phyloP scores from a whole-genome alignment of 1,140 invertebrate species.

The Rhizoglyphus robini region DNA sequence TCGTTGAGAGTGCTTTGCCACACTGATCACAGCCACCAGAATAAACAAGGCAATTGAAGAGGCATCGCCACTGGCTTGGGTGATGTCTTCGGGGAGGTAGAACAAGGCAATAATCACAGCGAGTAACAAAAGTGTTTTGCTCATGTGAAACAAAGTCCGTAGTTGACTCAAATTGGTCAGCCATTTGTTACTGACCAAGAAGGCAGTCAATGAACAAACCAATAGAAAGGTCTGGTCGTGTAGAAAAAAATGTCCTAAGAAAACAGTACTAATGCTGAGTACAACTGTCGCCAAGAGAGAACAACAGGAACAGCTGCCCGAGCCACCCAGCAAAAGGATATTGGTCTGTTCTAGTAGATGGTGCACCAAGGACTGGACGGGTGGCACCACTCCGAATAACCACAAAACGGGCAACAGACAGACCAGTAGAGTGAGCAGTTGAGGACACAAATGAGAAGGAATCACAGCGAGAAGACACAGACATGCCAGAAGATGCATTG shows the following conservation, averaged over 20 bases:
- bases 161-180: neutral
- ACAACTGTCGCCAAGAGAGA: constrained; percentile 27
- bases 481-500: constrained; percentile 29
- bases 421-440: neutral
- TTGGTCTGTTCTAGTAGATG: constrained; percentile 37
- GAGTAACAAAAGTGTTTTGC: neutral
- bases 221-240: neutral
- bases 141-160: neutral
- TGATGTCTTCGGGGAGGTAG: neutral
- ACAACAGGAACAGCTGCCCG: constrained; percentile 31
- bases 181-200: constrained; percentile 13
- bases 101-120: neutral
- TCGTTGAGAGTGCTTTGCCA: neutral
- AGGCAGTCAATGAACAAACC: constrained; percentile 31
- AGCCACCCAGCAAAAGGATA: constrained; percentile 35
- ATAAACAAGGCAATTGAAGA: neutral
- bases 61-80: neutral
- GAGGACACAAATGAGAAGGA: constrained; percentile 28
- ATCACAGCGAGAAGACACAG: constrained; percentile 36
- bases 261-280: constrained; percentile 7
- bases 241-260: neutral
- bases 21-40: neutral
- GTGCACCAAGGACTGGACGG: constrained; percentile 36
- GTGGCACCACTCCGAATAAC: constrained; percentile 36
- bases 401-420: constrained; percentile 34